phyloP scores from a whole-genome alignment of 2,797 vertebrate species.

The Parotocinclus haroldoi region DNA sequence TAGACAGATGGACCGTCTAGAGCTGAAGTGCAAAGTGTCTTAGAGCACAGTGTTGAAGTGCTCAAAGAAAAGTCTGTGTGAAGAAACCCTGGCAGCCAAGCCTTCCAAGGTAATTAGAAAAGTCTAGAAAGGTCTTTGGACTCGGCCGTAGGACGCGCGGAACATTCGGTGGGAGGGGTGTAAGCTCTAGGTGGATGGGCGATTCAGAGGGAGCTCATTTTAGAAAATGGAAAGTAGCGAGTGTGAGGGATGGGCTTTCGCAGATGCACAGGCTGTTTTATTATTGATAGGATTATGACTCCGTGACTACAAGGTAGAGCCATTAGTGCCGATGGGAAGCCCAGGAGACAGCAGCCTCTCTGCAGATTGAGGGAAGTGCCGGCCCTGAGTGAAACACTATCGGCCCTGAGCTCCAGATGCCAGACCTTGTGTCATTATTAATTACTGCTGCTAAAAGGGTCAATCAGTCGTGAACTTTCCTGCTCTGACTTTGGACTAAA shows the following conservation, averaged over 20 bases:
- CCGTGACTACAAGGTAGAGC: constrained; percentile 61
- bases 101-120: constrained; percentile 35
- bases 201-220: constrained; percentile 61
- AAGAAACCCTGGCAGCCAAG: constrained; percentile 6
- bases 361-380: constrained; percentile 48
- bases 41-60: too few species aligned
- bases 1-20: too few species aligned
- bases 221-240: constrained; percentile 53
- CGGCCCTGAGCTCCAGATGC: constrained; percentile 40
- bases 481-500: constrained; percentile 39
- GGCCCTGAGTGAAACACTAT: constrained; percentile 55
- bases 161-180: constrained; percentile 40
- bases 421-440: constrained; percentile 48
- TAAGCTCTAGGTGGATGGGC: constrained; percentile 35
- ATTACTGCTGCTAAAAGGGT: constrained; percentile 51
- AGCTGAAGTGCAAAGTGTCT: too few species aligned
- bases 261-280: constrained; percentile 61
- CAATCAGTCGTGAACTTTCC: constrained; percentile 43
- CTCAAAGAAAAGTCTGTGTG: too few species aligned
- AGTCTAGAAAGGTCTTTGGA: constrained; percentile 24
- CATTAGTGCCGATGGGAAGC: constrained; percentile 52
- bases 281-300: constrained; percentile 70
- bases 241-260: constrained; percentile 45
- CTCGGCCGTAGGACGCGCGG: constrained; percentile 19
- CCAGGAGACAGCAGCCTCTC: constrained; percentile 53